Evolutionary conservation across 2,888 invertebrate genomes (phyloP), one percentile per base, ranked within the genome.

Genomic region (Amaurobius ferox): DNA sequence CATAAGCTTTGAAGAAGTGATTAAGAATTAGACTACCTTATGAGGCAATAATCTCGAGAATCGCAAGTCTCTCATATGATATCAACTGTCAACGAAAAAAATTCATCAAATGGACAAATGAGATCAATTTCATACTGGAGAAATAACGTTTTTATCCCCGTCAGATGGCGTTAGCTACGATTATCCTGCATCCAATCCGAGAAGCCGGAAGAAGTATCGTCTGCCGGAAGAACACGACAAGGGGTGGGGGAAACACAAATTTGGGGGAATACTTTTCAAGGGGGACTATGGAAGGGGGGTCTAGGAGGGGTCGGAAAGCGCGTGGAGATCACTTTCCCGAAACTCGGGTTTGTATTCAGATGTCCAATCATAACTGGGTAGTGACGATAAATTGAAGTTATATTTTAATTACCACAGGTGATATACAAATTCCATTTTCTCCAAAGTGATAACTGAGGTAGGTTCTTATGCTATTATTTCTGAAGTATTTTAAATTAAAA

Each of bases 81-180:
- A 35, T 35, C 35, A 35, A 35, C 35, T 9, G 35, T 9, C 35
- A 35, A 9, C 35, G n/a, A n/a, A n/a, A 35, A 5, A 35, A 35
- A 35, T 35, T 35, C 35, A 35, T 35, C 6, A 9, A 9, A 35
- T n/a, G 55, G 55, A 55, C 55, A 23, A 55, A 16, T 23, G 55
- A 23, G 23, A 23, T 23, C 23, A n/a, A 55, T 55, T 55, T 55
- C 19, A 55, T 23, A 5, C 16, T 1, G 11, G 23, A 55, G 55
- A 23, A 55, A 55, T n/a, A 32, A 66, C 35, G 35, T 66, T 35
- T 66, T 66, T 30, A 66, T 66, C n/a, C 30, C 32, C 66, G 66
- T 66, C 71, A 61, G 73, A 77, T 85, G 83, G 83, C 83, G 83
- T 72, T 85, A 66, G 77, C 11, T 55, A 55, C 83, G 72, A 72